These are phyloP conservation scores for Daubentonia madagascariensis DNA, from an alignment of 2,113 vertebrate genomes.

Conservation along the genomic window DNA sequence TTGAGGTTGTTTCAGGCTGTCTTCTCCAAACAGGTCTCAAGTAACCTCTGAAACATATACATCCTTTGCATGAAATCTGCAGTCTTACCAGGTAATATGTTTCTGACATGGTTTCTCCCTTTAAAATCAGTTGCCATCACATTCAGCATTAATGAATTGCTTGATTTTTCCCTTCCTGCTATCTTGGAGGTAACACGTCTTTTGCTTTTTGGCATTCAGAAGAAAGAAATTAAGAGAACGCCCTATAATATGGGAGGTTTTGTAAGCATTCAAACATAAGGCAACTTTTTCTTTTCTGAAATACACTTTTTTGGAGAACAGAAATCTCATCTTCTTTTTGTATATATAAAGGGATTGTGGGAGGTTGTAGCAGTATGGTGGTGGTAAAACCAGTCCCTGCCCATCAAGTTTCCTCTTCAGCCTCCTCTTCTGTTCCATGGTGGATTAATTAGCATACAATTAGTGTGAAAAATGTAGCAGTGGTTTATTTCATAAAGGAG, in stretches of 20 bases:
- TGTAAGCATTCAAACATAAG: neutral
- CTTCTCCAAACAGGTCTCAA: neutral
- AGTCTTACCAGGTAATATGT: neutral
- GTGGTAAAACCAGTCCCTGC: neutral
- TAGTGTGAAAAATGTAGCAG: neutral
- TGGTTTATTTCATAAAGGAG: neutral
- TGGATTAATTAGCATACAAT: neutral
- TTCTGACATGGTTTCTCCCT: neutral
- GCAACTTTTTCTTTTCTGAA: conserved; percentile 23
- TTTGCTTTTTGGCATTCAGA: neutral
- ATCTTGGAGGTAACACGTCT: neutral
- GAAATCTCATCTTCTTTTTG: neutral
- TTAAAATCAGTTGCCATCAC: neutral
- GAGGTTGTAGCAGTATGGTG: neutral
- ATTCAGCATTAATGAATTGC: neutral
- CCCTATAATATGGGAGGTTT: neutral
- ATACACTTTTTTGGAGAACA: neutral
- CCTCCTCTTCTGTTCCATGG: neutral
- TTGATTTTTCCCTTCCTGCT: conserved; percentile 27
- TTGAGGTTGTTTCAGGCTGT: neutral
- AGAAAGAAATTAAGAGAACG: conserved; percentile 8
- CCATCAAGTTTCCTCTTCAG: neutral
- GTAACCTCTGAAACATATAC: neutral
- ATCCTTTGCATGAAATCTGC: neutral
- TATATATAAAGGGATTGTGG: neutral